Base-by-base conservation (phyloP, 2,888 invertebrate genomes). In the Rhamnusium bicolor region DNA sequence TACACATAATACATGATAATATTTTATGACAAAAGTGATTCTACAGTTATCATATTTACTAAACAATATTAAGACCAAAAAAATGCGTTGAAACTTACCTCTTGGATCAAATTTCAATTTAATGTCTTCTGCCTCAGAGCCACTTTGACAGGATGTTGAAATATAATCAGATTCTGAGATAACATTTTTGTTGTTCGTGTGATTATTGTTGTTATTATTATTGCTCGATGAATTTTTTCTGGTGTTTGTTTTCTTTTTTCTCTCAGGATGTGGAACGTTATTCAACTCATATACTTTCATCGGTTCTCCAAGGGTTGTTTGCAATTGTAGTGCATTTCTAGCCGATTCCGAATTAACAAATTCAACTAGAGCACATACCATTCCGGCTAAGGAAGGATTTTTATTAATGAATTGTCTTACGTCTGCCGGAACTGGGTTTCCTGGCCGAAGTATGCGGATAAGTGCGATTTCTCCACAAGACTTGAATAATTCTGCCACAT, bases 381-480 rank as follows among this genome's bases (percentile, higher is more conserved):
- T 92, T 82, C 94, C 94, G 79, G 94, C 94, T 86, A 97, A 91
- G 85, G 95, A 96, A 19, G 97, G 96, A 85, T 96, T 95, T 86
- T 96, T 97, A 85, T 95, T 94, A 83, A 96, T 93, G 86, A 97
- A 96, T 87, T 95, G 96, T 71, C 97, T 92, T 19, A 97, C 95
- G 88, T 98, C 97, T 2, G 96, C 94, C 1, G 98, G 97, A 66
- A 96, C 93, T 8, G 96, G 94, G 88, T 96, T 96, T 47, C 97
- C 97, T 0, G 97, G 97, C 67, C 95, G 91, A 56, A 98, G 90
- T 75, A 98, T 95, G 70, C 98, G 91, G 66, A 98, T 95, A 46
- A 97, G 89, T 1, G 96, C 95, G 53, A 98, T 96, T 86, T 96
- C 96, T 2, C 98, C 98, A 85, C 96, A 97, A 66, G 92, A 90